phyloP scores from a whole-genome alignment of 2,797 vertebrate species.

The Mus spretus region DNA sequence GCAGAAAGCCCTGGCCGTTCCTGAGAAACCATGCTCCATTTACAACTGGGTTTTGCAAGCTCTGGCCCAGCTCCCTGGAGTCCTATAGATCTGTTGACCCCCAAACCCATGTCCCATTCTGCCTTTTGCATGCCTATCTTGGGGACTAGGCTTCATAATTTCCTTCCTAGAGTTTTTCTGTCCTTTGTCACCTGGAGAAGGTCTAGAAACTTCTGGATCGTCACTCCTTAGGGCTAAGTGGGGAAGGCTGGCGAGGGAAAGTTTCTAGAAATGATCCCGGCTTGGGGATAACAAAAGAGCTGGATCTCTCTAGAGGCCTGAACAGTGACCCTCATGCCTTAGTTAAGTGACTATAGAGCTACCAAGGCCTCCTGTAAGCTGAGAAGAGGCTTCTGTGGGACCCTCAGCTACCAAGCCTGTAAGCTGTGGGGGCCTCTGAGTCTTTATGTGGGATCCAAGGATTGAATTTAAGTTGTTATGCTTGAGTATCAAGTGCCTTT shows the following conservation, averaged over 20 bases:
- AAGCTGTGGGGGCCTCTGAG: neutral
- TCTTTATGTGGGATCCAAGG: neutral
- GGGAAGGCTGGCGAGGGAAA: slow-evolving; percentile 23
- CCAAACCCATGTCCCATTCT: neutral
- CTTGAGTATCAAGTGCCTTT: neutral
- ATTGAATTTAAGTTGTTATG: neutral
- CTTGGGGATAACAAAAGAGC: neutral
- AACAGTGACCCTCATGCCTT: neutral
- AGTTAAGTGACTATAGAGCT: neutral
- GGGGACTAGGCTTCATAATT: neutral
- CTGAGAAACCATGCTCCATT: slow-evolving; percentile 56
- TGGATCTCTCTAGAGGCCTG: neutral
- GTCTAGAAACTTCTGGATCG: neutral
- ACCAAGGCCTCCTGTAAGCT: neutral
- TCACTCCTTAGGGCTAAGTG: neutral
- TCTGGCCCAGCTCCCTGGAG: neutral
- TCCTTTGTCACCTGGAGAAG: neutral
- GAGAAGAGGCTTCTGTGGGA: neutral
- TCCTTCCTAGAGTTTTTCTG: slow-evolving; percentile 54
- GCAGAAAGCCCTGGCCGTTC: slow-evolving; percentile 49
- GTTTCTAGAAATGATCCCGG: neutral
- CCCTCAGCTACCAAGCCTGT: too few species aligned
- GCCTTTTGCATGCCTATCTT: neutral
- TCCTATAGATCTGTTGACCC: slow-evolving; percentile 13
- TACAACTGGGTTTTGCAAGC: slow-evolving; percentile 69